Evolutionary conservation across 2,797 vertebrate genomes (phyloP).

Genomic region (Percopsis omiscomaycus): DNA sequence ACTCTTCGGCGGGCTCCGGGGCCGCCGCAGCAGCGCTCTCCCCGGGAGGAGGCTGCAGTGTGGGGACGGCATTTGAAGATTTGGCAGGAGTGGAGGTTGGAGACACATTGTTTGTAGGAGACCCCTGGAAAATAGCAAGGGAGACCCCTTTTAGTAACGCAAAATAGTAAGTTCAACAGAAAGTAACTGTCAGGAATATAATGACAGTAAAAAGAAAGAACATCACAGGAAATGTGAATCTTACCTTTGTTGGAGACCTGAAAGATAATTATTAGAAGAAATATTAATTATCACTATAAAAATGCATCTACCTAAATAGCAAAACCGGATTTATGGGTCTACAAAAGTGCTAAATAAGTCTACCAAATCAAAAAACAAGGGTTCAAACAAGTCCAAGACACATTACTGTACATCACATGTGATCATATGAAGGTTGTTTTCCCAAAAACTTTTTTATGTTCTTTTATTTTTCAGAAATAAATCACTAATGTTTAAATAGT

Average conservation of each 20-base stretch:
- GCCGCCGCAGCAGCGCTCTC: constrained; percentile 78
- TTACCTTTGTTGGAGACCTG: constrained; percentile 84
- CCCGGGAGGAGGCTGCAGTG: constrained; percentile 76
- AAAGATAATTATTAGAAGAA: constrained; percentile 22
- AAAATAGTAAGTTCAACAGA: neutral
- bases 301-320: neutral
- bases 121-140: constrained; percentile 79
- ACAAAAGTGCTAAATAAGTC: constrained; percentile 7
- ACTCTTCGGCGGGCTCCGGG: constrained; percentile 80
- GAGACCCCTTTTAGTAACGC: neutral
- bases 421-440: constrained; percentile 53
- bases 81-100: constrained; percentile 96
- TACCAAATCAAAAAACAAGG: constrained; percentile 1
- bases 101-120: constrained; percentile 92
- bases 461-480: neutral
- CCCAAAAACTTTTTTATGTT: constrained; percentile 27
- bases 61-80: constrained; percentile 85
- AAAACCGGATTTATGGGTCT: neutral
- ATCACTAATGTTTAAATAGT: neutral
- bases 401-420: constrained; percentile 30
- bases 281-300: constrained; percentile 25
- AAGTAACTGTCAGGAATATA: neutral
- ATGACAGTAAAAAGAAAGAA: neutral
- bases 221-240: neutral
- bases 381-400: constrained; percentile 23